Evolutionary conservation across 2,113 vertebrate species (phyloP).

Genomic region (Bostrychus sinensis): DNA sequence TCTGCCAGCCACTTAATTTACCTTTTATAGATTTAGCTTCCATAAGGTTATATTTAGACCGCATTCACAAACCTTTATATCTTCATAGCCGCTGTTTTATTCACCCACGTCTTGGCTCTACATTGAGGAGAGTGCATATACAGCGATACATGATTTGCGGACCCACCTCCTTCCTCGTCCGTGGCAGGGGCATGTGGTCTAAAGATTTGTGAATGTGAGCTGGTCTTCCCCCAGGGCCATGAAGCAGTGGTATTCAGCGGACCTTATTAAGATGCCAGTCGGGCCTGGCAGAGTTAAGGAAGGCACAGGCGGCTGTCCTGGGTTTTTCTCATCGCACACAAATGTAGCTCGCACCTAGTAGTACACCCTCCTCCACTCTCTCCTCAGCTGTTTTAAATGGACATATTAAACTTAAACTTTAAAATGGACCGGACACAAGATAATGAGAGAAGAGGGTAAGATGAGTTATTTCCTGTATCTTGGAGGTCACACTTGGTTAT

Average conservation of each 20-base stretch:
- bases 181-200: slow-evolving; percentile 47
- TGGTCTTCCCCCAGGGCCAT: slow-evolving; percentile 63
- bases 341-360: slow-evolving; percentile 19
- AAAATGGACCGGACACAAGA: no score
- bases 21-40: slow-evolving; percentile 70
- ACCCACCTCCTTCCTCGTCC: slow-evolving; percentile 31
- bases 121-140: slow-evolving; percentile 20
- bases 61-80: slow-evolving; percentile 25
- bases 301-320: slow-evolving; percentile 69
- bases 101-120: not conserved
- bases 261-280: slow-evolving; percentile 82
- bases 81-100: slow-evolving; percentile 7
- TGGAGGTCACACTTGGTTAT: no score
- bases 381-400: no score
- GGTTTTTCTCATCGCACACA: slow-evolving; percentile 59
- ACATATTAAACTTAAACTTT: no score
- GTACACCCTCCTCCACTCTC: slow-evolving; percentile 33
- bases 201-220: slow-evolving; percentile 48
- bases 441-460: not conserved
- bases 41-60: slow-evolving; percentile 53
- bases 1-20: slow-evolving; percentile 62
- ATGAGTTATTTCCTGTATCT: no score
- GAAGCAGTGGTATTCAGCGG: slow-evolving; percentile 80
- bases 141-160: slow-evolving; percentile 38
- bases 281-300: slow-evolving; percentile 71